Base-by-base conservation (phyloP, 2,797 vertebrate species). In the Paedocypris micromegethes region DNA sequence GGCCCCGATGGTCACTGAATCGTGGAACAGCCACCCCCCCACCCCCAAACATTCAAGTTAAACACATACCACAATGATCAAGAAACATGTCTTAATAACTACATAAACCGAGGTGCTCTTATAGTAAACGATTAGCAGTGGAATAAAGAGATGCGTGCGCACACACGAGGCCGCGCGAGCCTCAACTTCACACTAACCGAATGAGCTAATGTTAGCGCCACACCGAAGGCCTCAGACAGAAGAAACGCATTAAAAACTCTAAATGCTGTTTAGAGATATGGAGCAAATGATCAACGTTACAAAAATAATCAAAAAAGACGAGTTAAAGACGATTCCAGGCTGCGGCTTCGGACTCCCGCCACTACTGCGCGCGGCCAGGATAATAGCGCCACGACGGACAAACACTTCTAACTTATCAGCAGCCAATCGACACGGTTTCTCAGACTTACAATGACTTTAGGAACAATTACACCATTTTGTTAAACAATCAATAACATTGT, bases 131-230 rank as follows among this genome's bases (percentile, higher is more conserved):
- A 23, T 23, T 23, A 23, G 23, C 23, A 23, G 23, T 23, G 23
- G 23, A 23, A 61, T 51, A 40, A 62, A 59, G 40, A 47, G 66
- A 68, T 53, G 58, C 66, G 58, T 51, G 66, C 66, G 44, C 40
- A 60, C 57, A 68, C 66, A 61, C 66, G 66, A 68, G 66, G 66
- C 55, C 65, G 47, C 55, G 6, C 46, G 41, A 67, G 53, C 66
- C 41, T 40, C 1, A 68, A 68, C 56, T 58, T 58, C 2, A 9
- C n/a, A 52, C 4, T 43, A 52, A 43, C 23, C 23, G 23, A 23
- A 23, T 23, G 23, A 23, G 23, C 23, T 23, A 23, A 23, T 23
- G 9, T 7, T 40, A 6, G 23, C 1, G 9, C 46, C 59, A 5
- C 38, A 38, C 3, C 0, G 58, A 45, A 67, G 71, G 75, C 71